phyloP scores from a whole-genome alignment of 2,113 vertebrate species.

The Cnemophilus loriae region DNA sequence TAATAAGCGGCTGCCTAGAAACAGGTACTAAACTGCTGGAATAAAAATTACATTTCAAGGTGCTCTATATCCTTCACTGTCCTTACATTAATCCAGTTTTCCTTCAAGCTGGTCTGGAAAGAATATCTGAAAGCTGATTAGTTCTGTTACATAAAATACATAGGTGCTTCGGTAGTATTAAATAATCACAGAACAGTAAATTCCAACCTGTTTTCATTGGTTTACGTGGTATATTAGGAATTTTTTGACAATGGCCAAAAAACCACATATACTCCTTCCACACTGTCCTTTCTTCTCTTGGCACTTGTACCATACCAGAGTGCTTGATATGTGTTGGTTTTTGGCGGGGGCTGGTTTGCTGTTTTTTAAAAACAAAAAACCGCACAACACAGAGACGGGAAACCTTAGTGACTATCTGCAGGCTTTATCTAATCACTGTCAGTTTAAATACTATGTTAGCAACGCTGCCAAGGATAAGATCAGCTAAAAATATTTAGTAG shows the following conservation, averaged over 20 bases:
- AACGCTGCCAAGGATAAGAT: background rate
- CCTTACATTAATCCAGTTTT: background rate
- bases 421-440: background rate
- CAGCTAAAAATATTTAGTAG: background rate
- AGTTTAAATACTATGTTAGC: background rate
- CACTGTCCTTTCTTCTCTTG: background rate
- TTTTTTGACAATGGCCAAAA: background rate
- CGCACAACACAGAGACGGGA: rapidly evolving
- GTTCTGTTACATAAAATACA: background rate
- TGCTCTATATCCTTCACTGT: background rate
- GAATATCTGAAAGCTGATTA: background rate
- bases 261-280: background rate
- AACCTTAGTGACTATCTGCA: background rate
- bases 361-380: background rate
- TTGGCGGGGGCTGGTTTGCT: background rate
- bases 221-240: background rate
- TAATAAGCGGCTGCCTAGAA: background rate
- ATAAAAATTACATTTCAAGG: background rate
- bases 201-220: background rate
- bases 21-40: background rate
- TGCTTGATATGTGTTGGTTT: background rate
- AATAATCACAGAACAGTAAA: background rate
- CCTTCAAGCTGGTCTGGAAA: background rate
- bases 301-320: background rate
- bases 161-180: background rate